Evolutionary conservation across 2,888 invertebrate genomes (phyloP).

Genomic region (Abrostola tripartita): DNA sequence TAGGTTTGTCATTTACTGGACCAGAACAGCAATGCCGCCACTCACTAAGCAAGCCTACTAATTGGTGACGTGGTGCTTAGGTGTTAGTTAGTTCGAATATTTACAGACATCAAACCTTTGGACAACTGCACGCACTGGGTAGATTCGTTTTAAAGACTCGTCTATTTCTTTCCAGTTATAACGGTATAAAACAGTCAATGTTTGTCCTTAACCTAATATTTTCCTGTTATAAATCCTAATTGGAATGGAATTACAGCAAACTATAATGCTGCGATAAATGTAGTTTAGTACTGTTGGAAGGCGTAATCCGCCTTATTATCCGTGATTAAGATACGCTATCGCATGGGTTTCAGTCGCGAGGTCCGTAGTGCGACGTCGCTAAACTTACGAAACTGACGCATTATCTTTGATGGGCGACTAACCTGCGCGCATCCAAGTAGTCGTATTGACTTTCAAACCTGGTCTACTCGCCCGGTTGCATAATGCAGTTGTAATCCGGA

Average conservation of each 20-base stretch:
- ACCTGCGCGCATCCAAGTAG: background rate
- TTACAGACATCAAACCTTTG: too few relatives aligned
- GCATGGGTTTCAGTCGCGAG: conserved; percentile 2
- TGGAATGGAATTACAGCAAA: background rate
- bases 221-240: background rate
- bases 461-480: background rate
- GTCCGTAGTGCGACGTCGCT: conserved; percentile 18
- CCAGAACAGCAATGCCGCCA: too few relatives aligned
- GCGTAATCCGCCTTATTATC: conserved; percentile 47
- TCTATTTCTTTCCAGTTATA: too few relatives aligned
- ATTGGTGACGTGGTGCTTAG: too few relatives aligned
- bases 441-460: too few relatives aligned
- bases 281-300: conserved; percentile 9
- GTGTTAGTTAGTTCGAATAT: too few relatives aligned
- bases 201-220: background rate
- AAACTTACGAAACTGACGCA: conserved; percentile 18
- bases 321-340: conserved; percentile 51
- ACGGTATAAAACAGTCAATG: background rate
- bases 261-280: conserved; percentile 24
- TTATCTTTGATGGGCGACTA: background rate
- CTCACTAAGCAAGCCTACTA: too few relatives aligned
- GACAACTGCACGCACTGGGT: too few relatives aligned
- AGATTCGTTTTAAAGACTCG: too few relatives aligned
- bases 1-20: too few relatives aligned
- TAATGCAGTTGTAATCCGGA: background rate